Percentiles rank a stretch among this genome's conserved stretches.
phyloP scores from a whole-genome alignment of 2,797 vertebrate genomes.

The Enteromius unitaeniatus region DNA sequence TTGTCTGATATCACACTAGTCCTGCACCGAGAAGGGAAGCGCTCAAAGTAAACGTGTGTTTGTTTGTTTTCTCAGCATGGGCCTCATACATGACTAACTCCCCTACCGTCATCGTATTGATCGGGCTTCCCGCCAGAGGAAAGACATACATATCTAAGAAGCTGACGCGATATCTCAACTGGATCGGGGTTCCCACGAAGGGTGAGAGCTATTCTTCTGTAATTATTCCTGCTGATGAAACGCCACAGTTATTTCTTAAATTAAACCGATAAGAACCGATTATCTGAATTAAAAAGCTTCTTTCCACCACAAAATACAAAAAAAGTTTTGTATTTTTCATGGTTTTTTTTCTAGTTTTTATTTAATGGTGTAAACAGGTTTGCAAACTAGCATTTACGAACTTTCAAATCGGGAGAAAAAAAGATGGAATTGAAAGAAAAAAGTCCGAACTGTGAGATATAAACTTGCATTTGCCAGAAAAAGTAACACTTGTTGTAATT shows the following conservation, averaged over 20 bases:
- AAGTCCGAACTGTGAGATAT: no score
- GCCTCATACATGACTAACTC: conserved; percentile 97
- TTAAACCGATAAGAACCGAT: no score
- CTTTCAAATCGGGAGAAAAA: no score
- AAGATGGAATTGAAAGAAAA: no score
- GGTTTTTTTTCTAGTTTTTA: no score
- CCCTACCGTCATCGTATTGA: conserved; percentile 94
- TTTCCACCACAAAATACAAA: no score
- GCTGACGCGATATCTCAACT: conserved; percentile 97
- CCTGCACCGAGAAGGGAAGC: neutral
- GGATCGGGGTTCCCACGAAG: conserved; percentile 97
- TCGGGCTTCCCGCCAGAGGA: conserved; percentile 91
- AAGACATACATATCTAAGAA: conserved; percentile 98
- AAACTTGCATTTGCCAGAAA: neutral
- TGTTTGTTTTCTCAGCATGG: conserved; percentile 80
- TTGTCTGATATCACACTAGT: neutral
- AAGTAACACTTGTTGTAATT: neutral
- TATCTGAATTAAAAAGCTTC: neutral
- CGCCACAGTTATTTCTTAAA: neutral
- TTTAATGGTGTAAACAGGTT: no score
- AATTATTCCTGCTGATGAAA: neutral
- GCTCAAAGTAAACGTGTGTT: neutral
- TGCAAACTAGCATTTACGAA: no score
- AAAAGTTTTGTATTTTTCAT: no score
- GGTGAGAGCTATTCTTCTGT: conserved; percentile 71